Percentiles rank a stretch among this genome's conserved stretches.
Evolutionary conservation across 2,888 invertebrate genomes (phyloP).

Genomic region (Caradrina kadenii): DNA sequence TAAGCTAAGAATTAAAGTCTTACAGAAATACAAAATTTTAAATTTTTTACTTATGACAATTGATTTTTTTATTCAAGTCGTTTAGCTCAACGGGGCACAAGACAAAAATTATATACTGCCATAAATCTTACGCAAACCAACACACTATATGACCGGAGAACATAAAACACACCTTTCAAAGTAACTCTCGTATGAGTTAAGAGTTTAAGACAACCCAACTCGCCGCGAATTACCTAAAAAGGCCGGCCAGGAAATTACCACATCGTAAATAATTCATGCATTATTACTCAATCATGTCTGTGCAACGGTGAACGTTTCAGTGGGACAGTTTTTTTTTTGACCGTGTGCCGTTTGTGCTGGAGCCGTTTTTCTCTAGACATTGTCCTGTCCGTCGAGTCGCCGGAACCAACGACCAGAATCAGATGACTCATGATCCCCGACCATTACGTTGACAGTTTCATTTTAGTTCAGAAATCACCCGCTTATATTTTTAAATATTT

Average conservation of each 20-base stretch:
- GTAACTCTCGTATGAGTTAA: conserved; percentile 63
- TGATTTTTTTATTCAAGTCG: conserved; percentile 20
- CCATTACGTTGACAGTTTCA: conserved; percentile 59
- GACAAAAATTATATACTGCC: conserved; percentile 47
- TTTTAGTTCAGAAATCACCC: conserved; percentile 52
- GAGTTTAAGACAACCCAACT: conserved; percentile 54
- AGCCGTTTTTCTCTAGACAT: conserved; percentile 78
- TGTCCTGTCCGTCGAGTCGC: conserved; percentile 77
- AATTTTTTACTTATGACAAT: no score
- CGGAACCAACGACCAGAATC: conserved; percentile 49
- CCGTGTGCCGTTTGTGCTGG: conserved; percentile 70
- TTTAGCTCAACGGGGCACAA: conserved; percentile 24
- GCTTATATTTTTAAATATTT: conserved; percentile 58
- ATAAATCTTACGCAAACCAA: conserved; percentile 72
- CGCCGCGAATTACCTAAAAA: conserved; percentile 79
- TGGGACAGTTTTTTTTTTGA: conserved; percentile 72
- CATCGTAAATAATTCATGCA: conserved; percentile 89
- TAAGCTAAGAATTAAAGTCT: neutral
- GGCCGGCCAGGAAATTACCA: conserved; percentile 82
- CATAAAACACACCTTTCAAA: conserved; percentile 72
- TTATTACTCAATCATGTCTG: conserved; percentile 87
- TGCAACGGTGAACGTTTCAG: conserved; percentile 83
- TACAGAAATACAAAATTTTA: no score
- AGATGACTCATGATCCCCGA: conserved; percentile 63
- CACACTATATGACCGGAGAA: conserved; percentile 64